phyloP scores from a whole-genome alignment of 1,140 invertebrate genomes.

The Pseudomyrmex sp. region DNA sequence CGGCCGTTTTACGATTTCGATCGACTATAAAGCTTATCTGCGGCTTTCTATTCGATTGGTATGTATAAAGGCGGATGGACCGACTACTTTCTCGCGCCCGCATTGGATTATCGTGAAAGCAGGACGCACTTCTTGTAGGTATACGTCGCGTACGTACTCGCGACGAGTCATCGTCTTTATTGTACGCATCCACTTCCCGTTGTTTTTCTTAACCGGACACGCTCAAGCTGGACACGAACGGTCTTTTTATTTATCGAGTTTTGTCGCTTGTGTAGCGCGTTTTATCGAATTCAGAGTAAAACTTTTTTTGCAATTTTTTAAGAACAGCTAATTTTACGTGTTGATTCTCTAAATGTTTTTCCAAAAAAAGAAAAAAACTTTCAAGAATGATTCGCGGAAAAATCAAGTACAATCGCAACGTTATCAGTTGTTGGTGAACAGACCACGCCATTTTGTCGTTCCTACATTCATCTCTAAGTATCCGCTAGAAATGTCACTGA shows the following conservation, averaged over 20 bases:
- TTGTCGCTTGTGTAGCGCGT: background rate
- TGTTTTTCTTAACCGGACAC: slow-evolving; percentile 59
- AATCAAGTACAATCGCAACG: too few species aligned
- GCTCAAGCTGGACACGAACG: slow-evolving; percentile 1
- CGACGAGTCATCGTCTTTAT: slow-evolving; percentile 63
- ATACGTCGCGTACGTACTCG: slow-evolving; percentile 28
- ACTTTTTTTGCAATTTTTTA: too few species aligned
- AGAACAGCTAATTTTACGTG: too few species aligned
- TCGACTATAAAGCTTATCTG: slow-evolving; percentile 81
- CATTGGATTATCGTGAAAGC: slow-evolving; percentile 82
- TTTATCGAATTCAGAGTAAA: too few species aligned
- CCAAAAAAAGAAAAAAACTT: too few species aligned
- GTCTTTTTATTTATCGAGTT: background rate
- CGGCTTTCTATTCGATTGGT: slow-evolving; percentile 79
- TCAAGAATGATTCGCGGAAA: too few species aligned
- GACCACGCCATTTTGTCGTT: background rate
- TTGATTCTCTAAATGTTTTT: too few species aligned
- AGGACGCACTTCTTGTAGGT: slow-evolving; percentile 79
- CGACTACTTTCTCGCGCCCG: slow-evolving; percentile 80
- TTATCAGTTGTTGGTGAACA: background rate
- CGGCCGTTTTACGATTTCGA: slow-evolving; percentile 79
- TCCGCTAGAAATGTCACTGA: background rate
- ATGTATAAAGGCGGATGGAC: slow-evolving; percentile 81
- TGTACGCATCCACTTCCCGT: slow-evolving; percentile 62
- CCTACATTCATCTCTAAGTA: background rate